Conservation (phyloP, 1,140 invertebrate genomes). For the Scaptomyza graminum region DNA sequence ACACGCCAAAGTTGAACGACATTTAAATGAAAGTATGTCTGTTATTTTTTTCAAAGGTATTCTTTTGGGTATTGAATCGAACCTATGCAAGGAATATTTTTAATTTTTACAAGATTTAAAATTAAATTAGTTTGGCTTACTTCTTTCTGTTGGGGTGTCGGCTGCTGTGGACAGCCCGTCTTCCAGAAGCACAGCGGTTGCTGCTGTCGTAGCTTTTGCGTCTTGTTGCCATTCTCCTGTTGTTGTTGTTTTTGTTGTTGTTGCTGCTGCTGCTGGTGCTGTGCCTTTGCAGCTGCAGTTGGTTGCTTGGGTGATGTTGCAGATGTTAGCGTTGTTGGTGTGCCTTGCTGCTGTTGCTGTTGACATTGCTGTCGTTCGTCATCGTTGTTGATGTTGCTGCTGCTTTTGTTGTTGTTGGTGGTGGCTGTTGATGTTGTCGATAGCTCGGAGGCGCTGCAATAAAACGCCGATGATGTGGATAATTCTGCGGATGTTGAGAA, state of each 20-base stretch:
- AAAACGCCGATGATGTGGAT: constrained; percentile 36
- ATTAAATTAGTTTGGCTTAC: constrained; percentile 45
- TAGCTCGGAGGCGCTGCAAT: constrained; percentile 49
- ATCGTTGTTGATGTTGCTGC: background rate
- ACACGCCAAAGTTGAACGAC: too few species aligned
- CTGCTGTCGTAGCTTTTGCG: constrained; percentile 51
- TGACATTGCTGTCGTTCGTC: constrained; percentile 1
- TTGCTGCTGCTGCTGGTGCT: constrained; percentile 12
- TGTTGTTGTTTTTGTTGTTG: constrained; percentile 58
- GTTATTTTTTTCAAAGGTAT: too few species aligned
- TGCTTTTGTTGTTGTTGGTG: constrained; percentile 14
- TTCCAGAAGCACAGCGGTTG: constrained; percentile 69
- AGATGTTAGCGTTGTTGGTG: constrained; percentile 2
- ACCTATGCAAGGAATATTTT: background rate
- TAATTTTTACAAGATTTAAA: background rate
- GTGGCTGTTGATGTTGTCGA: constrained; percentile 17
- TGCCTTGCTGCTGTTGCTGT: constrained; percentile 8
- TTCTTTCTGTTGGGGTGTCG: constrained; percentile 59
- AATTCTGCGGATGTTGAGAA: constrained; percentile 49
- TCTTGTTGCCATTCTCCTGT: constrained; percentile 15
- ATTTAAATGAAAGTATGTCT: too few species aligned
- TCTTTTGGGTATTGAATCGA: too few species aligned
- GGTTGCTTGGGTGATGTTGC: background rate
- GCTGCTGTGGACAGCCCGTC: constrained; percentile 56
- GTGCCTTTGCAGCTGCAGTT: constrained; percentile 1